These are phyloP conservation scores for Ataeniobius toweri DNA, from an alignment of 2,797 vertebrate species.

Conservation along the genomic window DNA sequence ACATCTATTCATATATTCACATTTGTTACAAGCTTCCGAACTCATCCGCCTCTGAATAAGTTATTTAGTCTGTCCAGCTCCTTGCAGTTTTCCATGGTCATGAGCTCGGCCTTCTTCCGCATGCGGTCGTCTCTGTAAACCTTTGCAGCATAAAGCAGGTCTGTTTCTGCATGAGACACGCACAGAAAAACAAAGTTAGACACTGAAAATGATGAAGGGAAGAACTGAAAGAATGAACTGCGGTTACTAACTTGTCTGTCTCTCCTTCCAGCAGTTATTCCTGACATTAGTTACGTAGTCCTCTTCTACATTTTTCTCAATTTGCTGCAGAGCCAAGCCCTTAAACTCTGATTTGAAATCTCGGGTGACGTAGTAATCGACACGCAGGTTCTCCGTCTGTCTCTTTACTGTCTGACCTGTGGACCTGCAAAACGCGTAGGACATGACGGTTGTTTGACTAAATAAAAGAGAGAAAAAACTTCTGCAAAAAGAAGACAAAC, in stretches of 20 bases:
- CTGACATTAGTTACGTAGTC: conserved; percentile 95
- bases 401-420: conserved; percentile 93
- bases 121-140: conserved; percentile 94
- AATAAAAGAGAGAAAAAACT: no score
- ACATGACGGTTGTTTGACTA: neutral
- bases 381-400: conserved; percentile 90
- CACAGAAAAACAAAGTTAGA: conserved; percentile 29
- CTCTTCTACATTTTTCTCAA: conserved; percentile 97
- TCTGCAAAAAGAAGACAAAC: no score
- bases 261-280: conserved; percentile 98
- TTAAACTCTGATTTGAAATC: conserved; percentile 96
- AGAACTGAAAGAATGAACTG: neutral
- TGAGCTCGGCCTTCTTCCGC: conserved; percentile 91
- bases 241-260: conserved; percentile 91
- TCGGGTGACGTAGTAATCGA: conserved; percentile 92
- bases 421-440: conserved; percentile 78
- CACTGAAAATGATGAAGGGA: neutral
- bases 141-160: conserved; percentile 94
- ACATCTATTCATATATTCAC: conserved; percentile 72
- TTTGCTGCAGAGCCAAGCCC: conserved; percentile 89
- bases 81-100: conserved; percentile 97
- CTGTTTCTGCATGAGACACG: conserved; percentile 83
- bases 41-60: conserved; percentile 93
- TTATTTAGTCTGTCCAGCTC: conserved; percentile 93
- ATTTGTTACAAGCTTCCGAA: conserved; percentile 57